phyloP scores from a whole-genome alignment of 2,888 invertebrate species.

The Erpobdella octoculata region DNA sequence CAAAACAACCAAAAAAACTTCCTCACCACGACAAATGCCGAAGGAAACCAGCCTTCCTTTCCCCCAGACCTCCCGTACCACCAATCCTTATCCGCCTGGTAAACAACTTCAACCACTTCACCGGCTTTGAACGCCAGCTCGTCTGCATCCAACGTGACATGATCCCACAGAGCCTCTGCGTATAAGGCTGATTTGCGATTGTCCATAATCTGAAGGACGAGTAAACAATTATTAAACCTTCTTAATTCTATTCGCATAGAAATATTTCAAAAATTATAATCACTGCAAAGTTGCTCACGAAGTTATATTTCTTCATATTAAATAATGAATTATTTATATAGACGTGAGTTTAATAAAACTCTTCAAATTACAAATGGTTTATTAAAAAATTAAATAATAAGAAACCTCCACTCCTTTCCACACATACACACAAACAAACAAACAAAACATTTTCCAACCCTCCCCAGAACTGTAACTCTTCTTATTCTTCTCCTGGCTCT shows the following conservation, averaged over 20 bases:
- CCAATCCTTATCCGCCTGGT: slow-evolving; percentile 66
- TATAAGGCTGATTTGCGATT: slow-evolving; percentile 35
- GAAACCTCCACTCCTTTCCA: too few relatives aligned
- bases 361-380: too few relatives aligned
- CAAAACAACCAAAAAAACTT: too few relatives aligned
- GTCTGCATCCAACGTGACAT: slow-evolving; percentile 67
- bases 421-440: not conserved
- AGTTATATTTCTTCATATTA: not conserved
- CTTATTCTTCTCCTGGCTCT: slow-evolving; percentile 5
- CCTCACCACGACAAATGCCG: slow-evolving; percentile 71
- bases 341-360: too few relatives aligned
- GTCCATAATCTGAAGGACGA: slow-evolving; percentile 3
- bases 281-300: not conserved
- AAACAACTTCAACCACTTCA: slow-evolving; percentile 64
- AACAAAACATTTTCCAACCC: not conserved
- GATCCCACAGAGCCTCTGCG: slow-evolving; percentile 70
- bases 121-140: slow-evolving; percentile 66
- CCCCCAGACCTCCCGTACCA: slow-evolving; percentile 65
- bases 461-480: slow-evolving; percentile 2
- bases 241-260: not conserved
- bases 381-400: too few relatives aligned
- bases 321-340: not conserved
- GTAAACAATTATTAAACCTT: not conserved
- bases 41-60: slow-evolving; percentile 73
- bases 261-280: not conserved